Base-by-base conservation (phyloP, 2,113 vertebrate genomes). In the Actenoides lindsayi region DNA sequence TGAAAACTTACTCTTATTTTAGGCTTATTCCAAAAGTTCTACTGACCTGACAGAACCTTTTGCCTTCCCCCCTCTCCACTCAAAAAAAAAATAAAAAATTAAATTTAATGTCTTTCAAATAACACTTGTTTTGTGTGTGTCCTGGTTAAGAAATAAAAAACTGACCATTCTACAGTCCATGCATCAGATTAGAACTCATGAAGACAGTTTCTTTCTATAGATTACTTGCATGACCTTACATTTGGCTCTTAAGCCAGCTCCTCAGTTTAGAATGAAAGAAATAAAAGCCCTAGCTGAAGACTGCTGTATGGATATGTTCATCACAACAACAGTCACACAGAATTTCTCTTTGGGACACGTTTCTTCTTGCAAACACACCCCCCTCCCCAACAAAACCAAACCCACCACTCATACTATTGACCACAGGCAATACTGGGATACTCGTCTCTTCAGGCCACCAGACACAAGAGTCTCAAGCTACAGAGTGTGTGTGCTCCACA, bases 401-500 rank as follows among this genome's bases (percentile, higher is more conserved):
- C 6, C 37, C 24, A 44, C 3, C 37, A 28, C 39, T 71, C 39
- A 33, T 3, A 76, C 25, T 51, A 33, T 2, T 46, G 60, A n/a
- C 11, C 31, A 77, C 31, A 51, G 63, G 35, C 59, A 48, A 7
- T 9, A 31, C 13, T 2, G 1, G 37, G 57, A 44, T 27, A 50
- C 6, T 31, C 33, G 53, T 39, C n/a, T 5, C 48, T 54, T 15
- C 0, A 64, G 30, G 19, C 2, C 48, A 39, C 9, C 10, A 54
- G 31, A 39, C 12, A 23, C 37, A n/a, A 41, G 30, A 63, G 23
- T 7, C 4, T 2, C 63, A 30, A 51, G 35, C 35, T 62, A 7
- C 6, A 3, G 27, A 2, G 3, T 1, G 0, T 6, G 5, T 6
- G 5, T 0, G 0, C 33, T 71, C 31, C 2, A 7, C 3, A 37